A percentile compares a stretch with the other conserved stretches of the same genome.
Conservation (phyloP, 2,113 vertebrate species). For the Arizona elegans region DNA sequence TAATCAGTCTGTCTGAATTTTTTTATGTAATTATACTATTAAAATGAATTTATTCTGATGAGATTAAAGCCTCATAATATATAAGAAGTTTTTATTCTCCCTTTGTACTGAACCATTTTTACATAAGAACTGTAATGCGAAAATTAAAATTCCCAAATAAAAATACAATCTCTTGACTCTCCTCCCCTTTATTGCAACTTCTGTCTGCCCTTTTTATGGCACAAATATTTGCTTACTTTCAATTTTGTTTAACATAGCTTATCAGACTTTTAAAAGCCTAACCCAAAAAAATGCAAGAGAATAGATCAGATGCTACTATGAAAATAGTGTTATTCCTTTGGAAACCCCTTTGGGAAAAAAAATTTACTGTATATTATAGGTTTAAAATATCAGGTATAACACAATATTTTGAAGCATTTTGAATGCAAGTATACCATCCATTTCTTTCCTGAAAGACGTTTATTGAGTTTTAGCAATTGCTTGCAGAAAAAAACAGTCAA, state of each 20-base stretch:
- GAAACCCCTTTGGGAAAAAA: neutral
- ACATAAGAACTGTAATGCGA: neutral
- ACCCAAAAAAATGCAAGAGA: neutral
- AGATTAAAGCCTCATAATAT: neutral
- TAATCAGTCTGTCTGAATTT: neutral
- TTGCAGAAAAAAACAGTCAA: neutral
- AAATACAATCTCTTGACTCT: neutral
- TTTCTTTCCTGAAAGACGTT: neutral
- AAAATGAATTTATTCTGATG: neutral
- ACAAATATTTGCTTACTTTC: neutral
- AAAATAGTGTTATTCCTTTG: neutral
- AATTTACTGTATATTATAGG: neutral
- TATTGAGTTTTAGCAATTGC: neutral
- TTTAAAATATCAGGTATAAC: neutral
- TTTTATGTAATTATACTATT: neutral
- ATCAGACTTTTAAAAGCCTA: conserved; percentile 4
- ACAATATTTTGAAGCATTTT: neutral
- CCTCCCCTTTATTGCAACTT: neutral
- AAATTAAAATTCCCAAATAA: neutral
- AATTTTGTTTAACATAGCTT: conserved; percentile 14
- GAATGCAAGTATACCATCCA: neutral
- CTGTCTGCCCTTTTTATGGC: neutral
- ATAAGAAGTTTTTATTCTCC: neutral
- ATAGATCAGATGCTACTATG: neutral
- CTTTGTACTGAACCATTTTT: neutral